Evolutionary conservation across 2,113 vertebrate genomes (phyloP).

Genomic region (Hassar affinis): DNA sequence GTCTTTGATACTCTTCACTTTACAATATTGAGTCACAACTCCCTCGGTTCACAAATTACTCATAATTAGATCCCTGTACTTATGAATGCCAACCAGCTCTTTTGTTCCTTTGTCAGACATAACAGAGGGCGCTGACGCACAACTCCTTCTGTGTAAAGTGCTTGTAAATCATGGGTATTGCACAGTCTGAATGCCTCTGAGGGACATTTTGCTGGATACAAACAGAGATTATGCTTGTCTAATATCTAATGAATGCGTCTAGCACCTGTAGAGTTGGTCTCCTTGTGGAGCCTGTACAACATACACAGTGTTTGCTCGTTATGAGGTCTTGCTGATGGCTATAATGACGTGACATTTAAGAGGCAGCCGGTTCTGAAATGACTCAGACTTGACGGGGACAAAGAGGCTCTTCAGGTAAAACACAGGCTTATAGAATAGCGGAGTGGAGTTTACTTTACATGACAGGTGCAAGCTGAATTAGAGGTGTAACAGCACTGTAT

Average conservation of each 20-base stretch:
- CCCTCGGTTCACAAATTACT: conserved; percentile 16
- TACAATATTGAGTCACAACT: conserved; percentile 19
- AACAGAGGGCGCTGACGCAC: neutral
- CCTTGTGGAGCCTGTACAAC: neutral
- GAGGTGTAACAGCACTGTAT: neutral
- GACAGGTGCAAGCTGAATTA: neutral
- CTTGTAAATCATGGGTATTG: neutral
- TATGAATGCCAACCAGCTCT: neutral
- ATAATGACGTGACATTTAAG: conserved; percentile 26
- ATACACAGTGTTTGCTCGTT: neutral
- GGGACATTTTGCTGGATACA: neutral
- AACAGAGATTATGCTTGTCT: neutral
- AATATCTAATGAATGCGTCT: conserved; percentile 18
- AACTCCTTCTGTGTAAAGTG: neutral
- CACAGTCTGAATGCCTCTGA: neutral
- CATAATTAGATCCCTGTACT: conserved; percentile 16
- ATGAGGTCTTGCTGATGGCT: conserved; percentile 32
- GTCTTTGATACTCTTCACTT: neutral
- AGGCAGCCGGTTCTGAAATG: neutral
- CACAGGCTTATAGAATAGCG: neutral
- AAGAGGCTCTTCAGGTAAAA: conserved; percentile 24
- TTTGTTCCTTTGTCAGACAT: neutral
- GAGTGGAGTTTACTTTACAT: conserved; percentile 6
- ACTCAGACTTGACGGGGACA: neutral
- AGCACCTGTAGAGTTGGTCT: conserved; percentile 16